Percentiles rank a stretch among this genome's conserved stretches.
Conservation (phyloP, 2,113 vertebrate species). For the Myxocyprinus asiaticus region DNA sequence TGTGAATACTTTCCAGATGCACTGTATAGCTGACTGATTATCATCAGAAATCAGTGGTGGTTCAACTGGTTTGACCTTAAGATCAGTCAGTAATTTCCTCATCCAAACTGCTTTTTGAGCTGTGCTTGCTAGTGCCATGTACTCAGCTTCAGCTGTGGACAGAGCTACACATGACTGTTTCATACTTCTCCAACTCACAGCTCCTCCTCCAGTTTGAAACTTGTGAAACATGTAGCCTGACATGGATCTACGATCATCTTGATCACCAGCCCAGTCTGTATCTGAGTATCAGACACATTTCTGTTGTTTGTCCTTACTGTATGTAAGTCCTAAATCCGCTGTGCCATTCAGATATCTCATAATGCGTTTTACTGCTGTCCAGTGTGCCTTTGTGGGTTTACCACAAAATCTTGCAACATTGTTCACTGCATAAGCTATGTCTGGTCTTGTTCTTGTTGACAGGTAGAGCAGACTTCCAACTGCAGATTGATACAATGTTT, state of each 20-base stretch:
- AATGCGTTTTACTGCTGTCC: neutral
- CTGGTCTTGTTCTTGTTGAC: neutral
- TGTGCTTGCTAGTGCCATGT: too few species aligned
- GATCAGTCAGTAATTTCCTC: too few species aligned
- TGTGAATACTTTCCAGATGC: too few species aligned
- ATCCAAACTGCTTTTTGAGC: too few species aligned
- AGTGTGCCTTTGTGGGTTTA: neutral
- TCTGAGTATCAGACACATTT: neutral
- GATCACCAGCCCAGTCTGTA: slow-evolving; percentile 10
- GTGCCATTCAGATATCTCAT: neutral
- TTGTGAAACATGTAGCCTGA: slow-evolving; percentile 5
- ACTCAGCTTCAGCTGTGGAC: too few species aligned
- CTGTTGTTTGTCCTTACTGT: neutral
- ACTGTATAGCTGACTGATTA: too few species aligned
- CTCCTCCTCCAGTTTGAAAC: neutral
- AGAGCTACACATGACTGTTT: too few species aligned
- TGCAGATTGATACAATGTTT: neutral
- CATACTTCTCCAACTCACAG: slow-evolving; percentile 6
- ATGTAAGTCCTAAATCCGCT: neutral
- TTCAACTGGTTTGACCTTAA: too few species aligned
- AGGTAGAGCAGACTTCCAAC: neutral
- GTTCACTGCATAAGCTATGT: neutral
- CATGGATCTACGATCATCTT: neutral
- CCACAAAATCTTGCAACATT: neutral
- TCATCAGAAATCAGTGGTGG: too few species aligned